Conservation (phyloP, 2,888 invertebrate genomes). For the Xanthia icteritia region DNA sequence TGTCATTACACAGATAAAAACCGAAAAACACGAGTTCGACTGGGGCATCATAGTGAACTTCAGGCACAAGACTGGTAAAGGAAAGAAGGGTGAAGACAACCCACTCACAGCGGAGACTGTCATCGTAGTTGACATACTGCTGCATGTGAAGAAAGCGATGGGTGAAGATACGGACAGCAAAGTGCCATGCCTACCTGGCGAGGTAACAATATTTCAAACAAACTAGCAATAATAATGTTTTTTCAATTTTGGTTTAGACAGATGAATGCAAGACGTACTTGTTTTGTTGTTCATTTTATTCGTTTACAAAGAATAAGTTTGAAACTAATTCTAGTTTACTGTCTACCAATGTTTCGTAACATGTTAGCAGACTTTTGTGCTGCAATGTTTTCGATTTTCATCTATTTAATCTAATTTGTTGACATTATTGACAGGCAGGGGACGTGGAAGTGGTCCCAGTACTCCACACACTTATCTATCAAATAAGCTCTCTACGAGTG, state of each 20-base stretch:
- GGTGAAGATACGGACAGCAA: slow-evolving; percentile 91
- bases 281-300: not conserved
- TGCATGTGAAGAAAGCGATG: slow-evolving; percentile 93
- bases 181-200: slow-evolving; percentile 92
- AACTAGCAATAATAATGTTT: not conserved
- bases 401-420: not conserved
- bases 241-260: not conserved
- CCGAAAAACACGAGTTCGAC: slow-evolving; percentile 96
- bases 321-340: not conserved
- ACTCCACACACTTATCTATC: slow-evolving; percentile 94
- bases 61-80: slow-evolving; percentile 92
- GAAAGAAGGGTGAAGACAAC: slow-evolving; percentile 87
- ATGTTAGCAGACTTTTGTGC: not conserved
- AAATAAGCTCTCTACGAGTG: slow-evolving; percentile 97
- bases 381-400: not conserved
- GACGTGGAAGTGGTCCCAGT: slow-evolving; percentile 98
- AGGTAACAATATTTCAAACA: slow-evolving; percentile 83
- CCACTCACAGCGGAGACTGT: slow-evolving; percentile 90
- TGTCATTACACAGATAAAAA: slow-evolving; percentile 85
- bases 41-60: slow-evolving; percentile 99
- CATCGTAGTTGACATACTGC: slow-evolving; percentile 95
- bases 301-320: not conserved
- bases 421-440: slow-evolving; percentile 89
- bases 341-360: not conserved
- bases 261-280: not conserved